These are phyloP conservation scores for Nowickia ferox DNA, from an alignment of 2,888 invertebrate species.

Conservation along the genomic window DNA sequence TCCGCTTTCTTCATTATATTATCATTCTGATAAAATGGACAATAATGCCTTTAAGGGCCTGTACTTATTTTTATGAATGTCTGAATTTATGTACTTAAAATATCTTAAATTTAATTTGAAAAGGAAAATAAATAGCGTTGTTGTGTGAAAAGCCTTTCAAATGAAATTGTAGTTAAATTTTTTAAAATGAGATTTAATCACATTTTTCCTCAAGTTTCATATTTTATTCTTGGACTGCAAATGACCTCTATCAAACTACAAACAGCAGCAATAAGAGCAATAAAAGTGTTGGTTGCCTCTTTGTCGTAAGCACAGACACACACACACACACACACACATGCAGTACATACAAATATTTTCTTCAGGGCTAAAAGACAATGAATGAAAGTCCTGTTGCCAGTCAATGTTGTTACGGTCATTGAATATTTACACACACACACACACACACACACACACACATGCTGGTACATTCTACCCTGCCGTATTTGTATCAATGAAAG, in stretches of 20 bases:
- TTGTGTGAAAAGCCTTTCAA: conserved; percentile 1
- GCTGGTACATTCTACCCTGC: background rate
- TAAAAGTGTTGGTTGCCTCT: conserved; percentile 7
- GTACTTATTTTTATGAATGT: background rate
- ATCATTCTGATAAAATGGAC: background rate
- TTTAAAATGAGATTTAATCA: conserved; percentile 20
- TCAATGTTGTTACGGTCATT: conserved; percentile 65
- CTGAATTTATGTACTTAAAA: conserved; percentile 13
- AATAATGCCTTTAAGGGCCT: background rate
- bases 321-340: background rate
- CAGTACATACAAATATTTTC: conserved; percentile 38
- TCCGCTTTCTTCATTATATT: background rate
- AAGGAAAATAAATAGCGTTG: background rate
- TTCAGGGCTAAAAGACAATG: conserved; percentile 53
- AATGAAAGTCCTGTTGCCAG: conserved; percentile 50
- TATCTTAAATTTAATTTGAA: background rate
- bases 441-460: background rate
- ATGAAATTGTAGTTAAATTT: conserved; percentile 34
- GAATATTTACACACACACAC: conserved; percentile 8
- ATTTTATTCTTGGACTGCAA: conserved; percentile 19
- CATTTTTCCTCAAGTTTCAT: conserved; percentile 23
- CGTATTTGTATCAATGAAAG: background rate
- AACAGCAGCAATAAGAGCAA: conserved; percentile 16
- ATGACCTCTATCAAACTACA: conserved; percentile 30
- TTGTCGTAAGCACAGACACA: background rate